Conservation (phyloP, 2,113 vertebrate genomes). For the Callaeas wilsoni region DNA sequence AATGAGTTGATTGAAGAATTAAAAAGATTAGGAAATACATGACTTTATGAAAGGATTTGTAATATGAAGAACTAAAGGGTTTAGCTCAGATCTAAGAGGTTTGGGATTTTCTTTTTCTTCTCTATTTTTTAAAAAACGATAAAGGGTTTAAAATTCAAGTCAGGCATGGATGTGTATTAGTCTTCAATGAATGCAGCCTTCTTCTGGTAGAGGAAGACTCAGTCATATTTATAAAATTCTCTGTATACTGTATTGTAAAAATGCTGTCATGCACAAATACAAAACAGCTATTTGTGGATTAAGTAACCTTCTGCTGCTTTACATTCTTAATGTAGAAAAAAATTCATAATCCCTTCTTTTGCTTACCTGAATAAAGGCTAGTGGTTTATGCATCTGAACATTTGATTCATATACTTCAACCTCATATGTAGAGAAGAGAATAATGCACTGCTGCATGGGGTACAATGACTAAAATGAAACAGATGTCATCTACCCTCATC, state of each 20-base stretch:
- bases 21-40: conserved; percentile 62
- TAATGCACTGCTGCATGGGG: background rate
- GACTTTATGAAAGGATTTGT: conserved; percentile 46
- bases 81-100: conserved; percentile 46
- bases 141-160: conserved; percentile 22
- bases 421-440: background rate
- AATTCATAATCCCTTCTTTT: background rate
- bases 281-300: background rate
- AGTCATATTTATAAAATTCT: background rate
- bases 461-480: background rate
- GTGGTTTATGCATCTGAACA: background rate
- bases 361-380: background rate
- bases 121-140: background rate
- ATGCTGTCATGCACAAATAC: background rate
- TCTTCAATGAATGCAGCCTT: background rate
- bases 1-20: conserved; percentile 68
- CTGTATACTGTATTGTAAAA: background rate
- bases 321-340: background rate
- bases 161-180: background rate
- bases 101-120: background rate
- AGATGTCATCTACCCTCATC: background rate
- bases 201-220: background rate
- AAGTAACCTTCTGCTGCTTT: background rate
- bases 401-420: background rate
- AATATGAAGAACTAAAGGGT: conserved; percentile 6